Conservation (phyloP, 2,113 vertebrate genomes). For the Odobenus rosmarus region DNA sequence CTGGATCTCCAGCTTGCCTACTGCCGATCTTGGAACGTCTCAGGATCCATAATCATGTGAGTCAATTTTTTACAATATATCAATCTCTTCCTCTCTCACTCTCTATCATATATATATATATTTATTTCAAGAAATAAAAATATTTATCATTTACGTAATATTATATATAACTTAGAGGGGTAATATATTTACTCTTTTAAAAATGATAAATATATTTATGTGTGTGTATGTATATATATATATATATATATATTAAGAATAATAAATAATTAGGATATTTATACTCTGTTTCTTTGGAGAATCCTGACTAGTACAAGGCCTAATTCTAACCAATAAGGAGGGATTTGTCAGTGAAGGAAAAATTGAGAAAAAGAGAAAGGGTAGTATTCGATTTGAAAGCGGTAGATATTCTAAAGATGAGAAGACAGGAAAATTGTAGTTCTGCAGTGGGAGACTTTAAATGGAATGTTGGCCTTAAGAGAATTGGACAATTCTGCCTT, state of each 20-base stretch:
- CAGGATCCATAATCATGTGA: background rate
- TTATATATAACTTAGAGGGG: background rate
- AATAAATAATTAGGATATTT: background rate
- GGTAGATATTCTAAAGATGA: background rate
- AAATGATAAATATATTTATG: background rate
- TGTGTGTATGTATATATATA: background rate
- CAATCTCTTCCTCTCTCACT: background rate
- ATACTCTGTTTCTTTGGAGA: background rate
- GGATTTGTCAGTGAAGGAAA: background rate
- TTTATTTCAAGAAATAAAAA: background rate
- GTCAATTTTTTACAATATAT: background rate
- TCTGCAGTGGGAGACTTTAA: background rate
- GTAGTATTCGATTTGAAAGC: slow-evolving; percentile 32
- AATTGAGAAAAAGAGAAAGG: background rate
- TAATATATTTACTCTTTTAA: background rate
- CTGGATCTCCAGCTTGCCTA: background rate
- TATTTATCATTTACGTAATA: background rate
- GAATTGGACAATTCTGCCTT: background rate
- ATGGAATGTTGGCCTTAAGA: slow-evolving; percentile 21
- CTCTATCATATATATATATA: background rate
- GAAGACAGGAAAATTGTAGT: background rate
- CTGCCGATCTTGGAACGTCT: background rate
- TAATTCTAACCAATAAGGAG: background rate
- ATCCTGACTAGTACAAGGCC: background rate
- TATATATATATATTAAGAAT: background rate